Base-by-base conservation (phyloP, 2,113 vertebrate species). In the Heterocephalus glaber region DNA sequence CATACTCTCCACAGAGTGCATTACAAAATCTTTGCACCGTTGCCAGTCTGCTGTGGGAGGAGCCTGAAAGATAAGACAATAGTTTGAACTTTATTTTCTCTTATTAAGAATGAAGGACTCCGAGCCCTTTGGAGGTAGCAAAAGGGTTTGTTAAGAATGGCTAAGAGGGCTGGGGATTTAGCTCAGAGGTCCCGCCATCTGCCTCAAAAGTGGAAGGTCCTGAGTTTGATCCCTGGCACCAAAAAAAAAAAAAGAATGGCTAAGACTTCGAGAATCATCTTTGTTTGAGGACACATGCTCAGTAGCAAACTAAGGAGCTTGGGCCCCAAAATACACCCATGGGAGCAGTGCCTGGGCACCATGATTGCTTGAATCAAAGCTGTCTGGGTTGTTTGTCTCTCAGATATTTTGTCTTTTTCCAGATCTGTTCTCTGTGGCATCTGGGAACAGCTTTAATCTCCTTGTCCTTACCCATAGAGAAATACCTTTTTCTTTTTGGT, bases 301-400 rank as follows among this genome's bases (percentile, higher is more conserved):
- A n/a, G n/a, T n/a, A 14, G 35, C 11, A 56, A 7, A 7, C 4
- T 8, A 4, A 2, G 19, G 26, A 41, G 35, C 22, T 9, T n/a
- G 38, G 17, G 7, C 11, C 2, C 35, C 26, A 54, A 7, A 10
- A 2, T 28, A 24, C 24, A 2, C 65, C 65, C 35, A 13, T 33
- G 38, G 38, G 33, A 41, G 56, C 11, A 74, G 63, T 74, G 17
- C 11, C 61, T 13, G 3, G 58, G 35, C 33, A 28, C 60, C 30
- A 0, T 49, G 3, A 4, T 8, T 41, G 26, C 24, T 68, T 26
- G 17, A 11, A 44, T 22, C 3, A 2, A 60, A 20, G 54, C 88
- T 60, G 49, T 83, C 66, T 11, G 33, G 30, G 10, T 16, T 3
- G 0, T 33, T 2, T 7, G 2, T 58, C 89, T 47, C 58, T 16